phyloP scores from a whole-genome alignment of 2,797 vertebrate species.

The Podarcis lilfordi region DNA sequence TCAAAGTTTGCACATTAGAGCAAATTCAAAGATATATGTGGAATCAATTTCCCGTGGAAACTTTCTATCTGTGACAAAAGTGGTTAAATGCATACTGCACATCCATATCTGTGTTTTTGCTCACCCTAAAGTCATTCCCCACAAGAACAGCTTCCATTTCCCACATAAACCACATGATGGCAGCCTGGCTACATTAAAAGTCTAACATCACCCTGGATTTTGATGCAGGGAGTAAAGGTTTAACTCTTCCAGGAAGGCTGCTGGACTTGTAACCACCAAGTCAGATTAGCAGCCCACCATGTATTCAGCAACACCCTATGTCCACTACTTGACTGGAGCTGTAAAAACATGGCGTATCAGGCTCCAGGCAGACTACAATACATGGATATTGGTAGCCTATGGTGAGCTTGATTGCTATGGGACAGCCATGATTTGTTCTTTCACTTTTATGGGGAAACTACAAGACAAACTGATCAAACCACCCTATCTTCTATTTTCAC shows the following conservation, averaged over 20 bases:
- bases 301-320: neutral
- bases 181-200: constrained; percentile 58
- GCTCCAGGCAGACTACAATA: neutral
- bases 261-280: neutral
- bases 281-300: neutral
- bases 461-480: no score
- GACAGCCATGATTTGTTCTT: no score
- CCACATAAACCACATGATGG: constrained; percentile 65
- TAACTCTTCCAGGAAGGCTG: neutral
- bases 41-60: neutral
- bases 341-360: neutral
- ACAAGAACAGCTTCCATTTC: neutral
- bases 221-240: constrained; percentile 4
- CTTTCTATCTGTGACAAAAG: neutral
- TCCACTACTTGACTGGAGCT: neutral
- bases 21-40: constrained; percentile 22
- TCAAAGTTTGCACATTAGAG: neutral
- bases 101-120: neutral
- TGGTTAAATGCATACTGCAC: neutral
- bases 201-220: neutral
- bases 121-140: neutral
- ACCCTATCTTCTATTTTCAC: no score
- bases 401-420: neutral
- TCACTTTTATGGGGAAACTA: no score
- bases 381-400: neutral